These are phyloP conservation scores for Aphelinus certus DNA, from an alignment of 1,140 invertebrate genomes.

Conservation along the genomic window DNA sequence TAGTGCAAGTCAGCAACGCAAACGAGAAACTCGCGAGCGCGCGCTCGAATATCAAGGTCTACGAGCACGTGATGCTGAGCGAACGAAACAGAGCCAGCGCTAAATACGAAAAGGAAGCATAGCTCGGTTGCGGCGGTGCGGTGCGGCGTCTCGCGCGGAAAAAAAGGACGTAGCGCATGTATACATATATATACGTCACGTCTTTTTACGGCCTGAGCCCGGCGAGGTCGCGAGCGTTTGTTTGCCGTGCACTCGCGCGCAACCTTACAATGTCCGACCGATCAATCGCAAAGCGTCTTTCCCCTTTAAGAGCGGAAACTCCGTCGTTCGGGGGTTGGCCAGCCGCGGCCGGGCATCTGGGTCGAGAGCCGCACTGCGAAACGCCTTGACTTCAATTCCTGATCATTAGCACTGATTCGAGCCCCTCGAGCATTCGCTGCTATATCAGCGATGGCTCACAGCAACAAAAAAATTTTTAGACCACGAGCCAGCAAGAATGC, in stretches of 20 bases:
- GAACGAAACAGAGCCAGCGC: background rate
- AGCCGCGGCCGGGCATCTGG: no score
- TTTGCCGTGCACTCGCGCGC: background rate
- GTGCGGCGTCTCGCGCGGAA: no score
- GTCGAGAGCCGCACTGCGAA: no score
- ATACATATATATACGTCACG: background rate
- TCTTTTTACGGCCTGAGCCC: conserved; percentile 13
- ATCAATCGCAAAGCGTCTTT: no score
- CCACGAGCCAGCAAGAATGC: no score
- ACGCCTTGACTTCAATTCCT: no score
- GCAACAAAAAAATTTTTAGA: no score
- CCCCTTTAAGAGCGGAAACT: no score
- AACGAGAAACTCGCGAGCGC: background rate
- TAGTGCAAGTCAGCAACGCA: background rate
- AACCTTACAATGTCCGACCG: no score
- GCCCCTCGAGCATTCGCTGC: background rate
- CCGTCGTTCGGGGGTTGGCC: no score
- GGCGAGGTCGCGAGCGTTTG: conserved; percentile 4
- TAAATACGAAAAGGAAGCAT: background rate
- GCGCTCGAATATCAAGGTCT: background rate
- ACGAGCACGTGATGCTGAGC: background rate
- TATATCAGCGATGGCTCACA: conserved; percentile 11
- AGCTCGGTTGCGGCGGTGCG: no score
- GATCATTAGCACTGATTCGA: no score
- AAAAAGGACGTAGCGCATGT: background rate